Conservation (phyloP, 2,888 invertebrate species). For the Mythimna loreyi region DNA sequence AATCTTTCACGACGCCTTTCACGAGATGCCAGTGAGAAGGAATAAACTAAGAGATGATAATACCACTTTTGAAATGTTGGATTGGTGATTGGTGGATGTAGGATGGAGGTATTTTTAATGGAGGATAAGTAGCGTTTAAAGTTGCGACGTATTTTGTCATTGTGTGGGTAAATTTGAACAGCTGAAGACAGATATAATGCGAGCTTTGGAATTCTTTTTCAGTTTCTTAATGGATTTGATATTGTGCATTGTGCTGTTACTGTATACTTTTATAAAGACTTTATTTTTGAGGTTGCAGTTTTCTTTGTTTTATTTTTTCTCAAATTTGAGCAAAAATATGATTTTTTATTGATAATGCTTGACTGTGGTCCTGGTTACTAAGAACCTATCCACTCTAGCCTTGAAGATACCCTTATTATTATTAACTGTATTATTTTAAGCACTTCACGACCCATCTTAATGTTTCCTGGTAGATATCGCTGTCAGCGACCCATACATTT, state of each 20-base stretch:
- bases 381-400: too few relatives aligned
- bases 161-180: neutral
- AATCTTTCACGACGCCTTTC: constrained; percentile 68
- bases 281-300: neutral
- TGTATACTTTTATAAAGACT: too few relatives aligned
- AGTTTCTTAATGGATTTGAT: neutral
- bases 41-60: constrained; percentile 47
- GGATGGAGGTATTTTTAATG: constrained; percentile 28
- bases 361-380: too few relatives aligned
- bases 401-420: too few relatives aligned
- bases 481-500: too few relatives aligned
- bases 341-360: too few relatives aligned
- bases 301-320: neutral
- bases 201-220: neutral
- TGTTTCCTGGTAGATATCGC: too few relatives aligned
- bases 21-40: constrained; percentile 53
- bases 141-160: constrained; percentile 5
- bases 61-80: constrained; percentile 53
- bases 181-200: neutral
- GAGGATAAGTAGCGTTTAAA: constrained; percentile 13
- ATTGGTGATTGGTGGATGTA: constrained; percentile 11
- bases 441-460: too few relatives aligned
- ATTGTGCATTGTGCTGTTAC: neutral
- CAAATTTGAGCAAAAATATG: too few relatives aligned
- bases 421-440: too few relatives aligned